phyloP scores from a whole-genome alignment of 2,797 vertebrate genomes.

The Phalanger gymnotis region DNA sequence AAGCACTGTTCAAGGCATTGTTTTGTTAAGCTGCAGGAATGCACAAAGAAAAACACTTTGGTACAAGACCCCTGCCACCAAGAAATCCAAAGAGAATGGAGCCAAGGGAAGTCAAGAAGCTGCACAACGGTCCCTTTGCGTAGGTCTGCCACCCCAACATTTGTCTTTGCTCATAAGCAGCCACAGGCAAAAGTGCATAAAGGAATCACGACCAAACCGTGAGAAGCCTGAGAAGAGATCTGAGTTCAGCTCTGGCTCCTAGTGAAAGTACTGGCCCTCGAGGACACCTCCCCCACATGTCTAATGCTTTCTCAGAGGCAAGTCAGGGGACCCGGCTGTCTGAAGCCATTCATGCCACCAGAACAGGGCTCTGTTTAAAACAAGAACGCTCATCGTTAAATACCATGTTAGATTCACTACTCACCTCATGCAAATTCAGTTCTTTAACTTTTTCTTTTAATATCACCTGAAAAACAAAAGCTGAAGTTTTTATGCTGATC shows the following conservation, averaged over 20 bases:
- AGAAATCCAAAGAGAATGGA: constrained; percentile 25
- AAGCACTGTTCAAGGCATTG: background rate
- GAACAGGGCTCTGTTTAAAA: constrained; percentile 49
- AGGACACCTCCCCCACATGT: background rate
- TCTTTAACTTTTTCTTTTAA: constrained; percentile 99
- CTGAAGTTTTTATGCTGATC: constrained; percentile 39
- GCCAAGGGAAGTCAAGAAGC: background rate
- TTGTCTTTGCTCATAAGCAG: background rate
- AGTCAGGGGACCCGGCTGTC: too few species aligned
- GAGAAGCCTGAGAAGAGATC: constrained; percentile 33
- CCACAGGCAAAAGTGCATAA: constrained; percentile 20
- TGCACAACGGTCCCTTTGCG: background rate
- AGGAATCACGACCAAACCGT: constrained; percentile 45
- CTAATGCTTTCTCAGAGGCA: constrained; percentile 6
- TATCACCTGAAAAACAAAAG: constrained; percentile 92
- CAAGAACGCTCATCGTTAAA: constrained; percentile 47
- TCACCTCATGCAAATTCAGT: constrained; percentile 98
- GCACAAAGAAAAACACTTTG: background rate
- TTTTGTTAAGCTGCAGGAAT: constrained; percentile 25
- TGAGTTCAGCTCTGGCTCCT: background rate
- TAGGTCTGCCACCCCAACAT: background rate
- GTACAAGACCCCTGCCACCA: constrained; percentile 15
- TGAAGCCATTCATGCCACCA: constrained; percentile 28
- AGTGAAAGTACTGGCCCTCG: too few species aligned
- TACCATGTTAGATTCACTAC: constrained; percentile 25